These are phyloP conservation scores for Pituophis catenifer DNA, from an alignment of 2,113 vertebrate species.

Conservation along the genomic window DNA sequence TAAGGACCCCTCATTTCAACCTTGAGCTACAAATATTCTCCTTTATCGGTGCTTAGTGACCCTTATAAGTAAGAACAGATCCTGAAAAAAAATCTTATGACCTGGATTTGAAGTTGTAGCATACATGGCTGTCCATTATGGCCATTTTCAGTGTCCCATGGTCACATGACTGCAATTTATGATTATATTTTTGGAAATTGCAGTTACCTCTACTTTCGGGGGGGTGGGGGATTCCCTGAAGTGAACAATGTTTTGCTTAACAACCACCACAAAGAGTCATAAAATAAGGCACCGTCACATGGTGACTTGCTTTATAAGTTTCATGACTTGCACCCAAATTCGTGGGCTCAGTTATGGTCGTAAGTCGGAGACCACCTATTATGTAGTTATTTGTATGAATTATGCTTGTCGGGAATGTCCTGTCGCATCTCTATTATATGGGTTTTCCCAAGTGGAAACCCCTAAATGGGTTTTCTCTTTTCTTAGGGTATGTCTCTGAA, in stretches of 20 bases:
- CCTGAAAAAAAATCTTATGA: background rate
- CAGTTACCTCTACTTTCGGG: background rate
- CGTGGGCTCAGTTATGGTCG: background rate
- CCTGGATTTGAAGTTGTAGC: background rate
- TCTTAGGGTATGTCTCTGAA: slow-evolving; percentile 97
- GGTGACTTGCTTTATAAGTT: background rate
- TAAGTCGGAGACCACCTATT: background rate
- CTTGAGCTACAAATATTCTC: background rate
- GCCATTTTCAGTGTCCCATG: background rate
- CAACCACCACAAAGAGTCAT: background rate
- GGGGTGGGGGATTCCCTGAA: accelerated
- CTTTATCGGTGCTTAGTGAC: background rate
- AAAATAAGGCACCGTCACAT: background rate
- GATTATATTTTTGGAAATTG: background rate
- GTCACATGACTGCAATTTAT: background rate
- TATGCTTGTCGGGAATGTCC: background rate
- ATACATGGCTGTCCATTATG: background rate
- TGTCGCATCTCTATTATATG: too few relatives aligned
- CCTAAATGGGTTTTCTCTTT: background rate
- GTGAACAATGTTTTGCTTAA: background rate
- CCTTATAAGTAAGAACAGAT: background rate
- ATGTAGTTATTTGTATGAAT: background rate
- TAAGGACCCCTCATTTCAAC: background rate
- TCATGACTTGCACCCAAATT: background rate
- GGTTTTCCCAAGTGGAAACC: background rate